Conservation (phyloP, 2,113 vertebrate genomes). For the Ophiodon elongatus region DNA sequence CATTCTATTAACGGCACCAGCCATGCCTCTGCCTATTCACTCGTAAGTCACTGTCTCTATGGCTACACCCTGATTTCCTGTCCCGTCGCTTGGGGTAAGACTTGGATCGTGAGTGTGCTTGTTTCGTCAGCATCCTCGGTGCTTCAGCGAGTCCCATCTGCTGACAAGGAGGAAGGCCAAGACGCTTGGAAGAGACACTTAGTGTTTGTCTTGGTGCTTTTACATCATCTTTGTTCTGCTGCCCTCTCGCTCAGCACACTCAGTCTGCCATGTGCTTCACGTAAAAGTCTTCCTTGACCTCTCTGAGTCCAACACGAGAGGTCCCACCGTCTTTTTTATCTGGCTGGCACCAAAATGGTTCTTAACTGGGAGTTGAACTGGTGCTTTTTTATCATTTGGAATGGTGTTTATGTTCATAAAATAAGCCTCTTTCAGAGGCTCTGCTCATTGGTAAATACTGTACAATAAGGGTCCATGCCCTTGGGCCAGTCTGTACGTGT, state of each 20-base stretch:
- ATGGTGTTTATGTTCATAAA: slow-evolving; percentile 76
- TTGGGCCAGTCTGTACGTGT: slow-evolving; percentile 60
- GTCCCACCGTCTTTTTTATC: slow-evolving; percentile 44
- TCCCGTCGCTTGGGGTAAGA: slow-evolving; percentile 39
- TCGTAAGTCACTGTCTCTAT: slow-evolving; percentile 49
- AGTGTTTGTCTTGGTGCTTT: slow-evolving; percentile 66
- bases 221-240: slow-evolving; percentile 61
- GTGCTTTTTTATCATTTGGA: slow-evolving; percentile 72
- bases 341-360: slow-evolving; percentile 59
- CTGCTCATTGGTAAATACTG: slow-evolving; percentile 79
- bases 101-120: slow-evolving; percentile 65
- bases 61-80: slow-evolving; percentile 69
- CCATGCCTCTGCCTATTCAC: slow-evolving; percentile 46
- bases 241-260: slow-evolving; percentile 42
- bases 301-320: slow-evolving; percentile 55
- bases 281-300: slow-evolving; percentile 53
- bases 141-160: slow-evolving; percentile 59
- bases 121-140: slow-evolving; percentile 53
- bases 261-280: slow-evolving; percentile 54
- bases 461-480: slow-evolving; percentile 74
- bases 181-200: slow-evolving; percentile 73
- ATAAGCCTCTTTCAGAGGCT: slow-evolving; percentile 68
- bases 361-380: slow-evolving; percentile 67
- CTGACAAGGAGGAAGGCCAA: slow-evolving; percentile 64
- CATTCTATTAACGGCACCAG: slow-evolving; percentile 37